phyloP scores from a whole-genome alignment of 2,113 vertebrate species.

The Dolichallabes microphthalmus region DNA sequence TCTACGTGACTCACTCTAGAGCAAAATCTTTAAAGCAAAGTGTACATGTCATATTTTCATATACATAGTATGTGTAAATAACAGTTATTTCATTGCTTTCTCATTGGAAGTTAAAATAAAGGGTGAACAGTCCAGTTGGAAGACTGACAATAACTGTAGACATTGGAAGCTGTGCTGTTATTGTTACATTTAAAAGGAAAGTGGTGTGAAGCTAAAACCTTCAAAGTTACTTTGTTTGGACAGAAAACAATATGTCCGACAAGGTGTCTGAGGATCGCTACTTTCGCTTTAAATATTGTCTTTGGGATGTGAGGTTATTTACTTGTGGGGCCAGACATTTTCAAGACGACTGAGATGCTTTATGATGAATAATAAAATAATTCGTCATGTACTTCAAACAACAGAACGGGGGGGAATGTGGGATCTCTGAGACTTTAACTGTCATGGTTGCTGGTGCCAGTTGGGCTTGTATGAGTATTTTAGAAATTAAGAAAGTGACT shows the following conservation, averaged over 20 bases:
- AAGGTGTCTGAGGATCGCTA: conserved; percentile 10
- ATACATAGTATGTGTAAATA: neutral
- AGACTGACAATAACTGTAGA: neutral
- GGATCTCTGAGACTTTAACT: too few relatives aligned
- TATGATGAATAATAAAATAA: neutral
- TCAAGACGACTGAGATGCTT: neutral
- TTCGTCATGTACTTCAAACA: too few relatives aligned
- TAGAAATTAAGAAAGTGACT: too few relatives aligned
- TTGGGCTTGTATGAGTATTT: too few relatives aligned
- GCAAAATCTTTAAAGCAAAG: neutral
- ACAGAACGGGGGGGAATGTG: too few relatives aligned
- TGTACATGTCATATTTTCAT: neutral
- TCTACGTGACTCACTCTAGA: neutral
- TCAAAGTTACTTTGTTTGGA: neutral
- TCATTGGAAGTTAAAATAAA: neutral
- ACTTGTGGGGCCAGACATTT: conserved; percentile 24
- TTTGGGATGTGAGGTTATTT: conserved; percentile 44
- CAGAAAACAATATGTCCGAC: conserved; percentile 24
- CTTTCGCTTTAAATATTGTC: conserved; percentile 2
- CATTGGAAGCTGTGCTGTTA: neutral
- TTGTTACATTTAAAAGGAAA: neutral
- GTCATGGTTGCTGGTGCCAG: too few relatives aligned
- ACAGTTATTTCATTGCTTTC: neutral
- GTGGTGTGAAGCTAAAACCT: neutral
- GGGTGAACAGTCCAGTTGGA: neutral